Conservation (phyloP, 2,888 invertebrate species). For the Drosophila kanekoi region DNA sequence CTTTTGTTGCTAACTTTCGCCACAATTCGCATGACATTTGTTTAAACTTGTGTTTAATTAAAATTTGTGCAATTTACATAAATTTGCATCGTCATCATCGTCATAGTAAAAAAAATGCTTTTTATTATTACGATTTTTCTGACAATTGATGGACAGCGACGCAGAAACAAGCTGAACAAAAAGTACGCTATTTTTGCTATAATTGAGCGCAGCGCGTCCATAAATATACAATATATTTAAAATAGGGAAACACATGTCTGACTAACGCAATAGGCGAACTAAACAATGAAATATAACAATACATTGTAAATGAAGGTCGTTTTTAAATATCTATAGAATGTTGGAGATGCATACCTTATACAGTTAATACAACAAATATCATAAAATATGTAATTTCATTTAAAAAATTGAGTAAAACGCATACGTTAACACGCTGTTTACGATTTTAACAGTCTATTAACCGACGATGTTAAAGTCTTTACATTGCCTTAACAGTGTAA, state of each 20-base stretch:
- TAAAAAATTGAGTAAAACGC: no score
- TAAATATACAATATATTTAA: constrained; percentile 15
- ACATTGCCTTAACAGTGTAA: background rate
- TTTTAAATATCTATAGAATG: background rate
- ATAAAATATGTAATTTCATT: background rate
- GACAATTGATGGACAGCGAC: constrained; percentile 29
- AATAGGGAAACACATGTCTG: constrained; percentile 9
- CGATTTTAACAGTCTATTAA: no score
- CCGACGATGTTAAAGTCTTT: background rate
- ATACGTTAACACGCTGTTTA: no score
- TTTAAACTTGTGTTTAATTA: constrained; percentile 67
- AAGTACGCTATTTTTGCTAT: constrained; percentile 13
- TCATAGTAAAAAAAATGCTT: constrained; percentile 26
- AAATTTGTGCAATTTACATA: constrained; percentile 71
- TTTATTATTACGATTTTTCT: constrained; percentile 21
- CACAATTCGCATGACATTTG: constrained; percentile 70
- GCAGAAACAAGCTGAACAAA: background rate
- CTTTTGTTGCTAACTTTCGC: constrained; percentile 50
- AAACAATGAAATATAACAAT: constrained; percentile 9
- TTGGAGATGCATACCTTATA: background rate
- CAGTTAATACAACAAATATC: background rate
- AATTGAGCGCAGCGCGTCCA: constrained; percentile 10
- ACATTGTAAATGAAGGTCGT: background rate
- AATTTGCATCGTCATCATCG: constrained; percentile 49
- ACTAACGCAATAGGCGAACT: background rate